Base-by-base conservation (phyloP, 2,888 invertebrate species). In the Hymenopus coronatus region DNA sequence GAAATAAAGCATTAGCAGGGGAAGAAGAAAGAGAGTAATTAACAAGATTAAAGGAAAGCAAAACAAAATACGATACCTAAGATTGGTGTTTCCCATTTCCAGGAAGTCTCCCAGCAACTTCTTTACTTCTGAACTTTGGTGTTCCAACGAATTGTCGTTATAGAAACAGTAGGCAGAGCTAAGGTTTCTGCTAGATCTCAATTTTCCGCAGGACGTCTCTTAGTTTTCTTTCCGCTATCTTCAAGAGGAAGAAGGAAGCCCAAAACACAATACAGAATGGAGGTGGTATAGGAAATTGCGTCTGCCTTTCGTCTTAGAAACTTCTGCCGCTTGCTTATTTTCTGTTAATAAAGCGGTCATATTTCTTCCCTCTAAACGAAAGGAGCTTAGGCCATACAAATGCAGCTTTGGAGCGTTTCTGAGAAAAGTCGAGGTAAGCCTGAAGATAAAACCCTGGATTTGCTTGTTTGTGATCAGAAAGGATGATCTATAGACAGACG, bases 11-110 rank as follows among this genome's bases (percentile, higher is more conserved):
- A 12, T 40, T 40, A 12, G 40, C 14, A 2, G 6, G 1, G 8
- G 20, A 70, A 70, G 20, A 70, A 8, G 54, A 70, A 70, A 70
- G 20, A 70, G 25, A 4, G 54, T 6, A 70, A 70, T 20, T 70
- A 70, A 54, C 1, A 15, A 70, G 15, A 70, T 70, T 20, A 70
- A 70, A 70, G 54, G 20, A 54, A 54, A 7, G 54, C 1, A 70
- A 70, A 70, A 2, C 20, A 70, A 70, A 54, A 70, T 20, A 4
- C 20, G 54, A 27, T 12, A 70, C 28, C 82, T 30, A 25, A 83
- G 83, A 88, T 82, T 82, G 82, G 28, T 88, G 88, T 88, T 88
- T 88, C 83, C 88, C 88, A 82, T 82, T 87, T 86, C 40, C 40
- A 40, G 12, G 12, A 12, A 12, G 9, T 12, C 40, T 87, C 83